Conservation (phyloP, 2,888 invertebrate species). For the Tenthredo scrophulariae region DNA sequence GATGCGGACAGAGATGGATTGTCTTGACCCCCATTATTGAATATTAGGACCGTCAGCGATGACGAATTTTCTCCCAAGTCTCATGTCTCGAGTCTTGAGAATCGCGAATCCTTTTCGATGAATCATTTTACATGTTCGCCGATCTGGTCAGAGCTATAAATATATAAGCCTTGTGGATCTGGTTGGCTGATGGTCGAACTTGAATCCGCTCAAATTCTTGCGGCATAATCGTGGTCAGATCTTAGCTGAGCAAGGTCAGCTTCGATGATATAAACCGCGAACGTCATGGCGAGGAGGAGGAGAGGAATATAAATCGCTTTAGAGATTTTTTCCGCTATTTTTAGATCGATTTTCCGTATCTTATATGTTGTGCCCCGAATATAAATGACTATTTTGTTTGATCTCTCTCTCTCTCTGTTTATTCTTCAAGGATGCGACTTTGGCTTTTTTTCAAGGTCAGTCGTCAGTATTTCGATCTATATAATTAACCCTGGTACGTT, state of each 20-base stretch:
- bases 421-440: constrained; percentile 8
- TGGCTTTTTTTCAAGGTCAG: constrained; percentile 24
- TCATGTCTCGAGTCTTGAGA: background rate
- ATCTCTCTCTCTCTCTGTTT: background rate
- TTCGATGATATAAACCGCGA: background rate
- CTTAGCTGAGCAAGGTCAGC: constrained; percentile 41
- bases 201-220: constrained; percentile 42
- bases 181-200: constrained; percentile 43
- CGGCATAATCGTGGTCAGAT: constrained; percentile 33
- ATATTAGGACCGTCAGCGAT: background rate
- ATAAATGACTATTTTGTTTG: background rate
- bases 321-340: constrained; percentile 40
- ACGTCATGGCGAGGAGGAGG: constrained; percentile 27
- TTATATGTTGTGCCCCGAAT: background rate
- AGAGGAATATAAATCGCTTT: background rate
- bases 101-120: constrained; percentile 34
- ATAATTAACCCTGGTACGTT: background rate
- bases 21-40: background rate
- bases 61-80: background rate
- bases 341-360: constrained; percentile 51
- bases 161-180: constrained; percentile 12
- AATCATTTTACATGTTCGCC: constrained; percentile 33
- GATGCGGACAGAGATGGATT: constrained; percentile 28
- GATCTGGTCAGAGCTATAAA: constrained; percentile 35
- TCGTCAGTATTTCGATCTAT: background rate